Conservation (phyloP, 2,797 vertebrate genomes). For the Gadopsis bispinosus region DNA sequence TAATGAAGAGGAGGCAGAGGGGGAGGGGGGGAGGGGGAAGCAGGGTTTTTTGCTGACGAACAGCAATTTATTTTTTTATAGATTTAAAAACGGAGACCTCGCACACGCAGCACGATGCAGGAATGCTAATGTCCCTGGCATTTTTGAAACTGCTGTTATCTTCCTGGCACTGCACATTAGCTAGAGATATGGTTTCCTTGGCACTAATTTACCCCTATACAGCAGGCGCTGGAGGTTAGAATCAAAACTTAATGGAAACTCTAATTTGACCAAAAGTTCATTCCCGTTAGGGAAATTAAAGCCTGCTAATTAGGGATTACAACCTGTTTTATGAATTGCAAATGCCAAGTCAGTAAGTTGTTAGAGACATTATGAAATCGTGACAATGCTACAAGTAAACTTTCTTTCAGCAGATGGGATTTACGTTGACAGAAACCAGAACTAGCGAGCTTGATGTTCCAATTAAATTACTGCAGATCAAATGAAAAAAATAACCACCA, state of each 20-base stretch:
- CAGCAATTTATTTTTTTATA: conserved; percentile 67
- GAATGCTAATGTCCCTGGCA: conserved; percentile 78
- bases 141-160: conserved; percentile 76
- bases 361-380: conserved; percentile 32
- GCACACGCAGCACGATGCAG: conserved; percentile 41
- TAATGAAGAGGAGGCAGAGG: conserved; percentile 76
- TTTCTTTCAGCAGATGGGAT: conserved; percentile 24
- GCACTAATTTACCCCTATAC: conserved; percentile 60
- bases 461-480: conserved; percentile 56
- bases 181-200: conserved; percentile 72
- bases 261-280: conserved; percentile 77
- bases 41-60: conserved; percentile 71
- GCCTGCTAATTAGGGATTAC: conserved; percentile 70
- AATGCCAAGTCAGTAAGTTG: conserved; percentile 54
- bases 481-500: conserved; percentile 41
- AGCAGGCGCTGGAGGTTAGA: conserved; percentile 59
- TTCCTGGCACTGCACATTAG: conserved; percentile 72
- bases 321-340: conserved; percentile 62
- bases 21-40: conserved; percentile 9
- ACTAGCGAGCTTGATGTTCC: conserved; percentile 35
- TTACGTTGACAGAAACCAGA: conserved; percentile 31
- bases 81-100: conserved; percentile 71
- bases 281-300: conserved; percentile 71
- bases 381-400: conserved; percentile 30
- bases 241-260: conserved; percentile 68